Evolutionary conservation across 2,888 invertebrate species (phyloP).

Genomic region (Cybosia mesomella): DNA sequence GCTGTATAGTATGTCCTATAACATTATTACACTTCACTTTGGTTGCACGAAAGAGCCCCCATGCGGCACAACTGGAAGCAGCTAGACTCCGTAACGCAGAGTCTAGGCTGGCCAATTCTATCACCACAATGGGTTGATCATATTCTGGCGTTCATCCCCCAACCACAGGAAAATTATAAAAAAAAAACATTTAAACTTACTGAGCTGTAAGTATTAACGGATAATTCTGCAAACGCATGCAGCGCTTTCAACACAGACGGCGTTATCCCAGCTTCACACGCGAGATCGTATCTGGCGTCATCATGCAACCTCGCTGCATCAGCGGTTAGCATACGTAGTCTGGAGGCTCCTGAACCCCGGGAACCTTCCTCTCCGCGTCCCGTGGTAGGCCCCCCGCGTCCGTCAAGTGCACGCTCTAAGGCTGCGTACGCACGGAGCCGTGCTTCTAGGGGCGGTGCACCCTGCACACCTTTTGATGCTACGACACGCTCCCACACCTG

Average conservation of each 20-base stretch:
- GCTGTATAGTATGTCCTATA: too few relatives aligned
- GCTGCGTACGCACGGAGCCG: constrained; percentile 90
- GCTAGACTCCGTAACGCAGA: too few relatives aligned
- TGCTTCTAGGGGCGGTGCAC: constrained; percentile 84
- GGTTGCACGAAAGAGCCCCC: too few relatives aligned
- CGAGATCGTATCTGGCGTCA: constrained; percentile 72
- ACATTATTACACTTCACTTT: too few relatives aligned
- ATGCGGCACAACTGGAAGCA: too few relatives aligned
- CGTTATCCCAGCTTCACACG: constrained; percentile 77
- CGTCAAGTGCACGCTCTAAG: constrained; percentile 88
- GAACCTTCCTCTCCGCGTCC: constrained; percentile 85
- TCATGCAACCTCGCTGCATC: constrained; percentile 90
- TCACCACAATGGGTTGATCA: too few relatives aligned
- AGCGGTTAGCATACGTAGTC: constrained; percentile 87
- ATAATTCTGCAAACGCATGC: constrained; percentile 71
- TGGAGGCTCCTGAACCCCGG: constrained; percentile 75
- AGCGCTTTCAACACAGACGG: constrained; percentile 68
- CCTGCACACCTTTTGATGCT: constrained; percentile 71
- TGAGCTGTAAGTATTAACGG: constrained; percentile 74
- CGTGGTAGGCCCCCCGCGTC: constrained; percentile 85
- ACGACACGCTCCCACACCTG: constrained; percentile 90
- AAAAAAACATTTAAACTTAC: constrained; percentile 56
- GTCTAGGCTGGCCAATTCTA: too few relatives aligned
- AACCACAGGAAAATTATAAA: neutral
- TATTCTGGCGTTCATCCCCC: too few relatives aligned